Base-by-base conservation (phyloP, 2,888 invertebrate species). In the Phaedon cochleariae region DNA sequence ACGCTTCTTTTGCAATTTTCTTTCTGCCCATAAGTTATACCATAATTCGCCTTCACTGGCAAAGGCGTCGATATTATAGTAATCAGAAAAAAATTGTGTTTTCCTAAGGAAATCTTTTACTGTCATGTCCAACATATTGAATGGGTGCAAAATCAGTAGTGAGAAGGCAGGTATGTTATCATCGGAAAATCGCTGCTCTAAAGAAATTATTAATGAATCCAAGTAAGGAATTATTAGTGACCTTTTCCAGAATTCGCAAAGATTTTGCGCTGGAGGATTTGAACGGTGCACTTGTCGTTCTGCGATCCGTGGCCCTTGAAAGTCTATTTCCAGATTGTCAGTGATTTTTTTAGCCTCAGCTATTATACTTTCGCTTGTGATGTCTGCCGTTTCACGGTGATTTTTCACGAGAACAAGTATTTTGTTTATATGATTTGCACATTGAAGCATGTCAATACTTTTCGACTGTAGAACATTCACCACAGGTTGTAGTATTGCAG, bases 361-460 rank as follows among this genome's bases (percentile, higher is more conserved):
- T 20, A 15, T 58, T 58, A 58, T 51, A 51, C 22, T 48, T 59
- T 59, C 26, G 21, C 26, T 17, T 59, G 59, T 59, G n/a, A 59
- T 48, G 46, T 26, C 22, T 48, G 46, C 48, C 17, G 59, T 48
- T 9, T 60, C 37, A 60, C 60, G 55, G 48, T 62, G 49, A 55
- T 15, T 55, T 22, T 62, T 62, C 29, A 62, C 2, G 15, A 48
- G 55, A 21, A 21, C 31, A 17, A 62, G 55, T 51, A 60, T 60
- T 9, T 34, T 2, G 49, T 60, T 52, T 12, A 60, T 20, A 51
- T 60, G 18, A 51, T 60, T 9, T 57, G 58, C 48, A 51, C 49
- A 21, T 31, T 63, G 48, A 18, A 63, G 49, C 58, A 63, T 57
- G 29, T 63, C 51, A 34, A 63, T 49, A 63, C 51, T 49, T 63